Evolutionary conservation across 2,888 invertebrate species (phyloP).

Genomic region (Nomada fucata): DNA sequence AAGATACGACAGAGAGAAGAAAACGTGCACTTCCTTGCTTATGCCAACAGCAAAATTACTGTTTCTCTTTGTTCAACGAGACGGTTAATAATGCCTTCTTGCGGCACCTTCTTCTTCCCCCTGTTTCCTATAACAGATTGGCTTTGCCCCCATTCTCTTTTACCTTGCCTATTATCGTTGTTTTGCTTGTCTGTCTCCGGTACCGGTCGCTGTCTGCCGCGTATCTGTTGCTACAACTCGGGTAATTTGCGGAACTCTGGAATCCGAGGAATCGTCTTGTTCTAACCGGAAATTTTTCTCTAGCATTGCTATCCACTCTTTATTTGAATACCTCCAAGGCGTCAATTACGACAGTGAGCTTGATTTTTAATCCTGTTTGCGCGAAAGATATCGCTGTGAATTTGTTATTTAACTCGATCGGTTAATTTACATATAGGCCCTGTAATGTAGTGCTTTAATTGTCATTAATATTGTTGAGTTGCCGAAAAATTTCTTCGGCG

Average conservation of each 20-base stretch:
- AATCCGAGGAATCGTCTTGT: slow-evolving; percentile 59
- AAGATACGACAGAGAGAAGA: not conserved
- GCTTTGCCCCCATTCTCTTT: slow-evolving; percentile 12
- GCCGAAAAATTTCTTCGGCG: too few species aligned
- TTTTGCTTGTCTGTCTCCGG: slow-evolving; percentile 26
- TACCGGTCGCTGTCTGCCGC: slow-evolving; percentile 46
- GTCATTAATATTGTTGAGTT: too few species aligned
- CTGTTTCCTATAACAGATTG: slow-evolving; percentile 52
- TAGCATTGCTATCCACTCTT: not conserved
- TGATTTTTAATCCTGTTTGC: not conserved
- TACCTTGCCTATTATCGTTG: slow-evolving; percentile 14
- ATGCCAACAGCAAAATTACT: slow-evolving; percentile 37
- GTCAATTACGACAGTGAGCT: too few species aligned
- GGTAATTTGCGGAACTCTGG: slow-evolving; percentile 66
- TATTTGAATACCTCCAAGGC: not conserved
- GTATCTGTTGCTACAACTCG: slow-evolving; percentile 38
- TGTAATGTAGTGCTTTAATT: too few species aligned
- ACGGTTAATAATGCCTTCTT: slow-evolving; percentile 71
- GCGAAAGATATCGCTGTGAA: too few species aligned
- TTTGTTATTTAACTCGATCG: too few species aligned
- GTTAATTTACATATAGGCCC: too few species aligned
- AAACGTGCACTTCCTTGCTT: slow-evolving; percentile 35
- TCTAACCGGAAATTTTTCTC: slow-evolving; percentile 12
- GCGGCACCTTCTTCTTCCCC: slow-evolving; percentile 63
- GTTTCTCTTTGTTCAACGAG: slow-evolving; percentile 65